A percentile compares a stretch with the other conserved stretches of the same genome.
phyloP scores from a whole-genome alignment of 2,797 vertebrate species.

The Anguilla marmorata region DNA sequence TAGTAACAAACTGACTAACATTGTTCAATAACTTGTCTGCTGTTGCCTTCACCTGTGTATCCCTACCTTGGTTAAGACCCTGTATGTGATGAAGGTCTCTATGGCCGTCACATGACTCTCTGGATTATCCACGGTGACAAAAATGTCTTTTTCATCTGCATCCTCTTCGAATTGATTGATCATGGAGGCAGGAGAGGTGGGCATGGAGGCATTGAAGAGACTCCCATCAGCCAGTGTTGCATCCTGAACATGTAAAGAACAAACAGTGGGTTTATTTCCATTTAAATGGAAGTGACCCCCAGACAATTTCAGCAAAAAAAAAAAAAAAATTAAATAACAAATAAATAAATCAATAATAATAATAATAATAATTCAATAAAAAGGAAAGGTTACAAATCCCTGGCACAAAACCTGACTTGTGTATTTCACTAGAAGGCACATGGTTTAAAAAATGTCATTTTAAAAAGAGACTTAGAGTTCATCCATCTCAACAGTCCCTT shows the following conservation, averaged over 20 bases:
- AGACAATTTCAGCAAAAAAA: background rate
- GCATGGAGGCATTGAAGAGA: constrained; percentile 73
- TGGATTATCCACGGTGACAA: constrained; percentile 88
- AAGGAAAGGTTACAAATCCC: background rate
- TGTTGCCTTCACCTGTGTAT: background rate
- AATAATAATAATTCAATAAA: background rate
- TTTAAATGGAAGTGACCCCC: background rate
- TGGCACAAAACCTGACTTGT: background rate
- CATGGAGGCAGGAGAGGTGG: constrained; percentile 87
- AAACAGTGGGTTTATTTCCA: background rate
- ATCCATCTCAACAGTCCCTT: background rate
- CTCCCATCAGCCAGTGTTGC: constrained; percentile 74
- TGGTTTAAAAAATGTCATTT: background rate
- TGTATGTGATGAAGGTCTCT: constrained; percentile 92
- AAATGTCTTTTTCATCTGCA: constrained; percentile 79
- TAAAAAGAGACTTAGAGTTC: no score
- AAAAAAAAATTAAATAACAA: background rate
- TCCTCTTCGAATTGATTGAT: constrained; percentile 89
- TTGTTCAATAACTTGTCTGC: background rate
- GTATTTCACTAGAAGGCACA: background rate
- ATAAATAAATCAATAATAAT: no score
- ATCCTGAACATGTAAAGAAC: constrained; percentile 67
- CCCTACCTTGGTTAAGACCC: constrained; percentile 86
- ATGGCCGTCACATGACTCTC: constrained; percentile 92
- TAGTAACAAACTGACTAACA: background rate